Conservation (phyloP, 2,797 vertebrate genomes). For the Ibycter americanus region DNA sequence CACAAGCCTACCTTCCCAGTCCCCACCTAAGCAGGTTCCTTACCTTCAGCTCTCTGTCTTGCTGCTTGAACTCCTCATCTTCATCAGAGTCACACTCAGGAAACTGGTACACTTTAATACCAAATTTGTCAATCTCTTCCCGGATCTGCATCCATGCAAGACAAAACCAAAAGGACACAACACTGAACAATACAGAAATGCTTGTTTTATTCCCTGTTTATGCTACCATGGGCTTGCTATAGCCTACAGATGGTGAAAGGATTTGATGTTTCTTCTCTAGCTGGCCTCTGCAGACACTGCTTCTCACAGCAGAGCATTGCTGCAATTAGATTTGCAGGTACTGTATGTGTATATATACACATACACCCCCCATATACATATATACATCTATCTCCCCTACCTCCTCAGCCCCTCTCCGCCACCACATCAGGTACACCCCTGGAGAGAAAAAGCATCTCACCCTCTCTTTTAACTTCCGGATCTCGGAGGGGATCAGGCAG, state of each 20-base stretch:
- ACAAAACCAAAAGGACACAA: neutral
- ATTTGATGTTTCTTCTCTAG: neutral
- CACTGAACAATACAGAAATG: neutral
- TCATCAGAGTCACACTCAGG: slow-evolving; percentile 98
- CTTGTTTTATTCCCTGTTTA: neutral
- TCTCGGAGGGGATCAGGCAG: slow-evolving; percentile 94
- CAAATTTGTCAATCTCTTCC: slow-evolving; percentile 97
- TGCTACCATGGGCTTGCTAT: neutral
- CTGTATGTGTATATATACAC: rapidly evolving
- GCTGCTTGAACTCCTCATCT: slow-evolving; percentile 97
- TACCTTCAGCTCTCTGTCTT: slow-evolving; percentile 97
- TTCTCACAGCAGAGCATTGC: neutral
- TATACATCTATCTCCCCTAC: neutral
- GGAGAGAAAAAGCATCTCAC: slow-evolving; percentile 74
- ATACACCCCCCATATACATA: neutral
- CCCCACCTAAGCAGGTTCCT: neutral
- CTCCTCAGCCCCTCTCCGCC: neutral
- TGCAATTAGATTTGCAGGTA: neutral
- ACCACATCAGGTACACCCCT: neutral
- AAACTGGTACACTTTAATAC: slow-evolving; percentile 98
- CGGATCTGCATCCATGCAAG: slow-evolving; percentile 81
- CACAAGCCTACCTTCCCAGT: neutral
- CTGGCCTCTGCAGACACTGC: neutral
- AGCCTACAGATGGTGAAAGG: neutral
- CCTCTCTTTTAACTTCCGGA: slow-evolving; percentile 96